Evolutionary conservation across 1,140 invertebrate genomes (phyloP).

Genomic region (Amyelois transitella): DNA sequence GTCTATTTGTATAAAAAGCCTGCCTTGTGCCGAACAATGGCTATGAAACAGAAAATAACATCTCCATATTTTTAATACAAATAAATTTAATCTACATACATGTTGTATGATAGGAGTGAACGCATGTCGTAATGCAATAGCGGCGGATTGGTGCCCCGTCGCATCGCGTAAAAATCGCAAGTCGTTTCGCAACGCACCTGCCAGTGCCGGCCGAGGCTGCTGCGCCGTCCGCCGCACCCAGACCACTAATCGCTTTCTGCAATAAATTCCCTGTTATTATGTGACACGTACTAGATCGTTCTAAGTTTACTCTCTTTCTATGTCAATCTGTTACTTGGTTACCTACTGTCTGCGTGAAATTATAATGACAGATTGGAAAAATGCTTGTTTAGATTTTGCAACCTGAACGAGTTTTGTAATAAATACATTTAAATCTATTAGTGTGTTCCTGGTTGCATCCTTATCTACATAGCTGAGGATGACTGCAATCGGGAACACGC

Average conservation of each 20-base stretch:
- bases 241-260: background rate
- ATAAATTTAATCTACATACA: constrained; percentile 27
- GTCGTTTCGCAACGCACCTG: constrained; percentile 51
- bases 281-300: no score
- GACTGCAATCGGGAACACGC: no score
- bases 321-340: no score
- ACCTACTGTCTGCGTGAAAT: no score
- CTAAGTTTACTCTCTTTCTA: no score
- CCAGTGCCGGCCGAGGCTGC: constrained; percentile 12
- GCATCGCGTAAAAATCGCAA: constrained; percentile 57
- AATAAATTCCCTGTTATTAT: background rate
- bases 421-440: no score
- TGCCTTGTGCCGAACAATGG: background rate
- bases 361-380: no score
- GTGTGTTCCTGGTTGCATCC: no score
- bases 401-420: no score
- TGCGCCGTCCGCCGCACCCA: background rate
- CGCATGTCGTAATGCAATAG: constrained; percentile 54
- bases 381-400: no score
- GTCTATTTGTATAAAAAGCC: background rate
- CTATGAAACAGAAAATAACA: background rate
- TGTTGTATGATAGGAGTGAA: constrained; percentile 28
- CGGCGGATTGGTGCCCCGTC: constrained; percentile 18
- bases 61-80: constrained; percentile 4
- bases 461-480: no score